Base-by-base conservation (phyloP, 2,113 vertebrate genomes). In the Tragelaphus imberbis region DNA sequence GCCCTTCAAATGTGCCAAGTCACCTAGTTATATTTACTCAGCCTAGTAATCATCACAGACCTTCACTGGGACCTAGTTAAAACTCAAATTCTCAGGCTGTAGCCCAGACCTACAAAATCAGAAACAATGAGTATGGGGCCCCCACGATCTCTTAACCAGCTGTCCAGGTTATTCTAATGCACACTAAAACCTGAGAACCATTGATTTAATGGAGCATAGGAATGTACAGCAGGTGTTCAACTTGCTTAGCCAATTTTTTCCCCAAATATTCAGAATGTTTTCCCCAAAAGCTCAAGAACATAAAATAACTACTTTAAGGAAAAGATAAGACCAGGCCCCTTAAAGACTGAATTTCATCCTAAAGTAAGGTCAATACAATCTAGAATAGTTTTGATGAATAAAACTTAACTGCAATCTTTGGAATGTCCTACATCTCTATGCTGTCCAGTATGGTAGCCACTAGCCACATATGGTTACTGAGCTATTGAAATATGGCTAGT, bases 21-120 rank as follows among this genome's bases (percentile, higher is more conserved):
- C 33, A 97, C 59, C 40, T 92, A 84, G 80, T 96, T 95, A 47
- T 61, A 40, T 87, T 95, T 55, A 91, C 55, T 77, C 27, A 63
- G 33, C n/a, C 33, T 90, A 28, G 21, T 77, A 91, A 91, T 86
- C 47, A 79, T 88, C 55, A 91, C 58, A 84, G 40, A 61, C 13
- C 77, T 86, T 85, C 71, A 85, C 7, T 61, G 28, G 81, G 23
- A 95, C 84, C 59, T 86, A 93, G 17, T 2, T 88, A 92, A 63
- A 93, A 96, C 88, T 90, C 44, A 94, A 23, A 79, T 94, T 95
- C 40, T 81, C 61, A 95, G 47, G 84, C 16, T 27, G 51, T 56
- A 92, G 30, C 65, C 17, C 59, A 86, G 47, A 94, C 23, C 55
- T 96, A 59, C 23, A 53, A 23, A 96, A 86, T 86, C 11, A 86